phyloP scores from a whole-genome alignment of 2,797 vertebrate species.

The Chloroceryle inda region DNA sequence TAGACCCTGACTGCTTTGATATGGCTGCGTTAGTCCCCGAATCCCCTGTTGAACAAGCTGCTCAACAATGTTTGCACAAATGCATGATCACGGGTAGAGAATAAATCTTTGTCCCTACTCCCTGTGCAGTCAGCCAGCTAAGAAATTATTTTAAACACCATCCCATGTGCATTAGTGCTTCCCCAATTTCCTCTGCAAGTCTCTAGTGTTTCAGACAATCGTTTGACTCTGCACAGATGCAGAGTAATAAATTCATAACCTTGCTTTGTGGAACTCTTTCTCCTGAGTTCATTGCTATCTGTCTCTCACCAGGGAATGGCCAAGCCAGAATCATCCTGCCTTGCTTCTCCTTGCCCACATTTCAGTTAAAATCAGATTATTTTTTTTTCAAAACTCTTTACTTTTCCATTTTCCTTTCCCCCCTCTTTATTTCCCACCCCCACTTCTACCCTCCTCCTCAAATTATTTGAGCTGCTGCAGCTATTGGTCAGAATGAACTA shows the following conservation, averaged over 20 bases:
- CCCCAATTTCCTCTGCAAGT: slow-evolving; percentile 16
- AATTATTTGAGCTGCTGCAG: background rate
- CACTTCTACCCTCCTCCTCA: background rate
- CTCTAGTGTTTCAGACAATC: background rate
- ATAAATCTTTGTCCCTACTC: slow-evolving; percentile 37
- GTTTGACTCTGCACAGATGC: background rate
- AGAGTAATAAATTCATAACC: slow-evolving; percentile 40
- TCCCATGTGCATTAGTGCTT: slow-evolving; percentile 11
- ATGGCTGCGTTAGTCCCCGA: background rate
- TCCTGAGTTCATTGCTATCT: slow-evolving; percentile 3
- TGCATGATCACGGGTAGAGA: slow-evolving; percentile 24
- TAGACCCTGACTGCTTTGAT: slow-evolving; percentile 52
- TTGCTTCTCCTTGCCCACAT: background rate
- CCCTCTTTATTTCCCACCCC: background rate
- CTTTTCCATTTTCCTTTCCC: background rate
- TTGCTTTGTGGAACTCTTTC: slow-evolving; percentile 10
- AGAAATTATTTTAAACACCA: slow-evolving; percentile 38
- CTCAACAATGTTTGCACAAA: slow-evolving; percentile 55
- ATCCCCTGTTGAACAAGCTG: slow-evolving; percentile 49
- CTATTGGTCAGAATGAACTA: background rate
- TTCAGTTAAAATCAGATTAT: background rate
- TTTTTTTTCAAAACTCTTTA: background rate
- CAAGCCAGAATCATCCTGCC: background rate
- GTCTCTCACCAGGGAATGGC: background rate
- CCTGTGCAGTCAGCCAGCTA: slow-evolving; percentile 22